These are phyloP conservation scores for Azemiops feae DNA, from an alignment of 2,113 vertebrate species.

Conservation along the genomic window DNA sequence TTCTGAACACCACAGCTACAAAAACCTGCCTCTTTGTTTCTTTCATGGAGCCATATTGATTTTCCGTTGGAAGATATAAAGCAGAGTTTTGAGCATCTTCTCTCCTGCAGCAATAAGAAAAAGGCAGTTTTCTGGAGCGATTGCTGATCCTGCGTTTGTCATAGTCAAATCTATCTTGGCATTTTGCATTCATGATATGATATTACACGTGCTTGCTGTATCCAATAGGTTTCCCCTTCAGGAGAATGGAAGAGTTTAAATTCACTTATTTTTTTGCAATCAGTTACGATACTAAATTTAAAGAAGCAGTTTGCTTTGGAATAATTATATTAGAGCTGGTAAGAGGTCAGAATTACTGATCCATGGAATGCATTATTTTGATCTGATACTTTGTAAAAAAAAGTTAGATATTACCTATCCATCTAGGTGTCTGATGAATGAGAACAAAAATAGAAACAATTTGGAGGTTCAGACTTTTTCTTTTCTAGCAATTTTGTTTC, in stretches of 20 bases:
- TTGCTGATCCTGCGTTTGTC: slow-evolving; percentile 20
- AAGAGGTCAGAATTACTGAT: slow-evolving; percentile 57
- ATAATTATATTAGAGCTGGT: slow-evolving; percentile 64
- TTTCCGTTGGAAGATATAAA: slow-evolving; percentile 51
- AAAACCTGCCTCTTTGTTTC: slow-evolving; percentile 31
- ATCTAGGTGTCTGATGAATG: slow-evolving; percentile 34
- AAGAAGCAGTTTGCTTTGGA: slow-evolving; percentile 71
- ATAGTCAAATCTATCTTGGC: slow-evolving; percentile 42
- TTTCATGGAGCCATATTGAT: slow-evolving; percentile 47
- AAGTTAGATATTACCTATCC: slow-evolving; percentile 54
- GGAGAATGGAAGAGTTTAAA: slow-evolving; percentile 34
- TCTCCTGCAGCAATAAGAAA: slow-evolving; percentile 46
- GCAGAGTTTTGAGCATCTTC: slow-evolving; percentile 31
- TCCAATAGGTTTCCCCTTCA: slow-evolving; percentile 48
- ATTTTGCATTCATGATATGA: slow-evolving; percentile 51
- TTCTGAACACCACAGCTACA: neutral
- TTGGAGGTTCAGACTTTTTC: slow-evolving; percentile 35
- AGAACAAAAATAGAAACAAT: slow-evolving; percentile 44
- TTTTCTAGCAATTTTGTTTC: slow-evolving; percentile 44
- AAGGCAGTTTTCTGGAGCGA: slow-evolving; percentile 39
- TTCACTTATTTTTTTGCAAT: slow-evolving; percentile 61
- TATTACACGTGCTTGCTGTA: slow-evolving; percentile 49
- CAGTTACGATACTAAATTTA: slow-evolving; percentile 69
- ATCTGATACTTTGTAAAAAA: slow-evolving; percentile 48
- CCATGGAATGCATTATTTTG: slow-evolving; percentile 57